Evolutionary conservation across 2,888 invertebrate species (phyloP), one percentile per base, ranked within the genome.

Genomic region (Andrena hattorfiana): DNA sequence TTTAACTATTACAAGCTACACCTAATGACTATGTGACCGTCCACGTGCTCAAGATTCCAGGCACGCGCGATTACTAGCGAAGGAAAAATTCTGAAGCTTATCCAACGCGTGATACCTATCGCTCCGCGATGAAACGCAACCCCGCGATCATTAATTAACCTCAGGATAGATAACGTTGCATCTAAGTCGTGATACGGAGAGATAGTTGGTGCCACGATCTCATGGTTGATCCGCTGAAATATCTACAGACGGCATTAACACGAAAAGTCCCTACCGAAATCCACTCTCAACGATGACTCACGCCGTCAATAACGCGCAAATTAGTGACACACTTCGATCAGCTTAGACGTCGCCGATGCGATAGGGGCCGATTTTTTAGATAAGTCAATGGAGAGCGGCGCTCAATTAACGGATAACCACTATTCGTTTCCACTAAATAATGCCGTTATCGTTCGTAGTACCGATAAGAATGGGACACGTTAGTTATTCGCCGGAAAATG

Each of bases 321-420:
- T 83, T 76, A 84, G 69, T 51, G 84, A 64, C 74, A 66, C 60
- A 73, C 30, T 78, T 78, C 60, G 72, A 84, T 84, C 68, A 60
- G 42, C 56, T 67, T 26, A 10, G 32, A 48, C 56, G 64, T n/a
- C 68, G 70, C 10, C 68, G 70, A 68, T 68, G 71, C 67, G 72
- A 54, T 48, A 51, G 20, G 35, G 32, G 49, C 59, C 8, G 66
- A 67, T 79, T 79, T 64, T 48, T 63, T 32, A 51, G 74, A 83
- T 79, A 82, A 78, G 54, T 51, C 70, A 73, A 79, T 77, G n/a
- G 51, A 64, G 30, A 81, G 62, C 51, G 71, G n/a, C 51, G 56
- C 62, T 56, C 75, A 63, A 80, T 74, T 70, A 79, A 73, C 70
- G 80, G 64, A 66, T n/a, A 10, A 62, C 30, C 79, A 72, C 56